These are phyloP conservation scores for Rousettus madagascariensis DNA, from an alignment of 2,797 vertebrate species.

Conservation along the genomic window DNA sequence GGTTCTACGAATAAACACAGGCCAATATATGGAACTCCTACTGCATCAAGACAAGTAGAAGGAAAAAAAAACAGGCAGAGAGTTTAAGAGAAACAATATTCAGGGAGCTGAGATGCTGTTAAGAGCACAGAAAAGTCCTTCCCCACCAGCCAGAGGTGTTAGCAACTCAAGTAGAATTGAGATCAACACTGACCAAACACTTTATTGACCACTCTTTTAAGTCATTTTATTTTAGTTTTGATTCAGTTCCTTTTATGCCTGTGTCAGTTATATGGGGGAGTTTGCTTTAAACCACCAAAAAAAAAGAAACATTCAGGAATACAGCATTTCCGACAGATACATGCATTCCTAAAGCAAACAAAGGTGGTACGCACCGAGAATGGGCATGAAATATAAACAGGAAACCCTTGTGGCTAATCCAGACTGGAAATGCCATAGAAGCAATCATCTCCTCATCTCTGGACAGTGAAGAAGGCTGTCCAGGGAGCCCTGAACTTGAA, in stretches of 20 bases:
- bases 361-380: background rate
- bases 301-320: constrained; percentile 44
- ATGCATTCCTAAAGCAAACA: background rate
- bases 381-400: background rate
- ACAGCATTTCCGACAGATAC: background rate
- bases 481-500: background rate
- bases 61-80: background rate
- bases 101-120: background rate
- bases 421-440: background rate
- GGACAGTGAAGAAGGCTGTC: background rate
- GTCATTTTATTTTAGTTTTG: background rate
- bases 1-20: background rate
- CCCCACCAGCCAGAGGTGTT: background rate
- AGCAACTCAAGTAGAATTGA: background rate
- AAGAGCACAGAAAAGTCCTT: background rate
- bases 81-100: background rate
- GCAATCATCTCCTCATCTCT: background rate
- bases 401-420: background rate
- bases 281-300: background rate
- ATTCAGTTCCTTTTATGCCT: background rate
- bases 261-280: background rate
- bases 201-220: background rate
- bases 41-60: background rate
- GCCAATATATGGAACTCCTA: background rate
- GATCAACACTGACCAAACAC: background rate